Evolutionary conservation across 1,140 invertebrate species (phyloP).

Genomic region (Pogonognathellus flavescens): DNA sequence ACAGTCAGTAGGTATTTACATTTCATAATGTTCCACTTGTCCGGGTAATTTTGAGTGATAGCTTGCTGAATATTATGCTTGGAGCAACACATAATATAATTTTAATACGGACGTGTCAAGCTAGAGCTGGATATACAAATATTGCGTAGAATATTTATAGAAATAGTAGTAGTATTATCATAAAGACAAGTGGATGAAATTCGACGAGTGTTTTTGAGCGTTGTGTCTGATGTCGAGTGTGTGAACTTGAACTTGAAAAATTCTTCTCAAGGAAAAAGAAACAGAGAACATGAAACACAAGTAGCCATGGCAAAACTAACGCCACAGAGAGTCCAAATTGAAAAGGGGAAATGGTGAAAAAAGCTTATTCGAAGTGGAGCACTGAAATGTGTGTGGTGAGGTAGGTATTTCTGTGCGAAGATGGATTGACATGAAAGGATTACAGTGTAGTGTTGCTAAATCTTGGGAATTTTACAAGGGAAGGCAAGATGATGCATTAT

Average conservation of each 20-base stretch:
- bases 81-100: neutral
- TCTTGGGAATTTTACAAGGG: slow-evolving; percentile 13
- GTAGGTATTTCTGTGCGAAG: neutral
- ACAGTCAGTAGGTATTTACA: neutral
- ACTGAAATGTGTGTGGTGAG: neutral
- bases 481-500: slow-evolving; percentile 25
- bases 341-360: neutral
- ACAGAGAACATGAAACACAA: neutral
- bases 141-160: neutral
- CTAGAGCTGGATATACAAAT: neutral
- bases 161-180: neutral
- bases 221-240: neutral
- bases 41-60: slow-evolving; percentile 43
- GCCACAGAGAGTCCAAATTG: too few relatives aligned
- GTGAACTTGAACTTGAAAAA: slow-evolving; percentile 1
- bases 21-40: slow-evolving; percentile 13
- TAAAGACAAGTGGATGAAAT: neutral
- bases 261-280: too few relatives aligned
- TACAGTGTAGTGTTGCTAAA: slow-evolving; percentile 14
- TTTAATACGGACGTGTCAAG: neutral
- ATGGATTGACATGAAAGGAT: slow-evolving; percentile 31
- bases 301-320: neutral
- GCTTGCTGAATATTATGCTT: neutral
- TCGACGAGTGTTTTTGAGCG: too few relatives aligned
- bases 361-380: neutral